phyloP scores from a whole-genome alignment of 2,113 vertebrate genomes.

The Labrus mixtus region DNA sequence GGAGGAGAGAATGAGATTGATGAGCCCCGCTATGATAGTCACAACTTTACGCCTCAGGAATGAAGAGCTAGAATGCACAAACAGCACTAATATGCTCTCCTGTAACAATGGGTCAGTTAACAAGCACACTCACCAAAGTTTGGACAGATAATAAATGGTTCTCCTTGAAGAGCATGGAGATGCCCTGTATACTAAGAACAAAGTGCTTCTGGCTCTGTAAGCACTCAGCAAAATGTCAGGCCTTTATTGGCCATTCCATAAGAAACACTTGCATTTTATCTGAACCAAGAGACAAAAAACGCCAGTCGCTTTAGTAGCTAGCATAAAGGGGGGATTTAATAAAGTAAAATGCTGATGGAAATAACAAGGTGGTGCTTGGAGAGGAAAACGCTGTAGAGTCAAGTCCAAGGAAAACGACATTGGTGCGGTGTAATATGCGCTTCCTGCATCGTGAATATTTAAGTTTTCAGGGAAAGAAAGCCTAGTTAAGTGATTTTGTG shows the following conservation, averaged over 20 bases:
- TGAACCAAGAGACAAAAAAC: slow-evolving; percentile 39
- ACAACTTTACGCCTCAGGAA: slow-evolving; percentile 67
- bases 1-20: slow-evolving; percentile 61
- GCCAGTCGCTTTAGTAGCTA: slow-evolving; percentile 24
- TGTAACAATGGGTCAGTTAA: slow-evolving; percentile 74
- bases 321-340: slow-evolving; percentile 51
- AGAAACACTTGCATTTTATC: slow-evolving; percentile 50
- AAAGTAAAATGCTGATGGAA: slow-evolving; percentile 67
- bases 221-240: slow-evolving; percentile 41
- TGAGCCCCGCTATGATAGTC: slow-evolving; percentile 68
- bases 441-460: slow-evolving; percentile 66
- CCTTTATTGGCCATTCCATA: slow-evolving; percentile 52
- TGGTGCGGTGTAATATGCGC: slow-evolving; percentile 51
- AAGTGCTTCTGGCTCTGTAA: slow-evolving; percentile 24
- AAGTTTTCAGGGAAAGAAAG: slow-evolving; percentile 36
- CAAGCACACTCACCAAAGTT: slow-evolving; percentile 62
- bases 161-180: slow-evolving; percentile 55
- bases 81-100: slow-evolving; percentile 51
- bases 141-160: slow-evolving; percentile 69
- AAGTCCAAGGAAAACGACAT: slow-evolving; percentile 55
- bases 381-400: slow-evolving; percentile 67
- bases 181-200: slow-evolving; percentile 50
- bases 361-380: slow-evolving; percentile 61
- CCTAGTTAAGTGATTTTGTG: slow-evolving; percentile 30
- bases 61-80: slow-evolving; percentile 49